phyloP scores from a whole-genome alignment of 1,140 invertebrate genomes.

The Theocolax elegans region DNA sequence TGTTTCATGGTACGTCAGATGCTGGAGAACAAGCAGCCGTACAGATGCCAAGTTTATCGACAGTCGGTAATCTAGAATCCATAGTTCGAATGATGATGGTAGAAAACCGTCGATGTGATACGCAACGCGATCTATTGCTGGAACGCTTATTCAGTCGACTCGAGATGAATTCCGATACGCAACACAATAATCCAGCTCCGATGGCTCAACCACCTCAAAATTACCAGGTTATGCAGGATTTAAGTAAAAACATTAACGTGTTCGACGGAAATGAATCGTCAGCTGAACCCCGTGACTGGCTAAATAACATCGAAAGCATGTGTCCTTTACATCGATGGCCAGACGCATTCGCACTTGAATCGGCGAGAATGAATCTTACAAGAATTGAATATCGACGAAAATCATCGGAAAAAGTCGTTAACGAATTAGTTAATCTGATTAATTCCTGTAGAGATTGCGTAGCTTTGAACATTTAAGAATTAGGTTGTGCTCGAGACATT shows the following conservation, averaged over 20 bases:
- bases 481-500: constrained; percentile 21
- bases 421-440: constrained; percentile 26
- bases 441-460: constrained; percentile 35
- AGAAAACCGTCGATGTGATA: neutral
- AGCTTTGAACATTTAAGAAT: constrained; percentile 23
- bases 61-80: no score
- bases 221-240: constrained; percentile 32
- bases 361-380: constrained; percentile 21
- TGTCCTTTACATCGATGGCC: constrained; percentile 16
- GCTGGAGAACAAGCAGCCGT: no score
- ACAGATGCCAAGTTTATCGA: no score
- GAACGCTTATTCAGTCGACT: neutral
- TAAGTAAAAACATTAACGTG: constrained; percentile 11
- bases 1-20: no score
- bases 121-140: neutral
- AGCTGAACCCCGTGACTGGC: constrained; percentile 3
- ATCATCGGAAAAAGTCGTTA: neutral
- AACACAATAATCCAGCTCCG: neutral
- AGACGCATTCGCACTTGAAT: neutral
- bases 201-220: neutral
- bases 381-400: constrained; percentile 26
- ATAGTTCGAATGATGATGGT: no score
- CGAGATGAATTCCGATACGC: neutral
- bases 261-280: constrained; percentile 13
- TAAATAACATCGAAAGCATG: no score